Conservation (phyloP, 2,797 vertebrate species). For the Bucorvus abyssinicus region DNA sequence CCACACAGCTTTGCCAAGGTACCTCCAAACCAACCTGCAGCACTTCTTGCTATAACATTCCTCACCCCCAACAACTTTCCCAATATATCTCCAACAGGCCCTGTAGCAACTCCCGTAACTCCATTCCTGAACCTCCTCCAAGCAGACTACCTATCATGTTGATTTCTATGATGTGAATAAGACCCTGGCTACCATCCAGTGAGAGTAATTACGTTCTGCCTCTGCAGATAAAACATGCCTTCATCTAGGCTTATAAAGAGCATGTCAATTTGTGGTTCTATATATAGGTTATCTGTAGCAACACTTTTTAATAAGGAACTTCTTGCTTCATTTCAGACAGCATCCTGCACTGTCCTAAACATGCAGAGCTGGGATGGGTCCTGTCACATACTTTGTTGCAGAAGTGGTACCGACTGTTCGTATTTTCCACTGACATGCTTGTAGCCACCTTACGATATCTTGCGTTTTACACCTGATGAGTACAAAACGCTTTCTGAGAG, state of each 20-base stretch:
- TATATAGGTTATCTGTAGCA: constrained; percentile 60
- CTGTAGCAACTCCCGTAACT: constrained; percentile 66
- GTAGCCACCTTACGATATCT: neutral
- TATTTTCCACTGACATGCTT: constrained; percentile 18
- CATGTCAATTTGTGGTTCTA: constrained; percentile 47
- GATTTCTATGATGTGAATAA: constrained; percentile 65
- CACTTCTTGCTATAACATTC: constrained; percentile 59
- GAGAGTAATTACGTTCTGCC: constrained; percentile 57
- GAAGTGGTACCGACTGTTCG: neutral
- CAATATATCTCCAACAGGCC: constrained; percentile 62
- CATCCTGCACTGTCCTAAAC: neutral
- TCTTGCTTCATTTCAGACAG: constrained; percentile 26
- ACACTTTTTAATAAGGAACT: constrained; percentile 44
- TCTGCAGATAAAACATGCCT: constrained; percentile 58
- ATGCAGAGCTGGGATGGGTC: neutral
- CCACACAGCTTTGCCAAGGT: constrained; percentile 62
- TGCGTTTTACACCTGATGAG: neutral
- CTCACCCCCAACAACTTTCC: constrained; percentile 57
- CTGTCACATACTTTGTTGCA: neutral
- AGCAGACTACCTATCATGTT: constrained; percentile 62
- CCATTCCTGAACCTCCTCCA: constrained; percentile 67
- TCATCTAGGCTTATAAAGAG: constrained; percentile 31
- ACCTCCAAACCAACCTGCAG: constrained; percentile 55
- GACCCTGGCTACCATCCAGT: constrained; percentile 57
- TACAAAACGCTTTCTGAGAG: neutral